These are phyloP conservation scores for Mythimna ferrago DNA, from an alignment of 2,888 invertebrate genomes.

Conservation along the genomic window DNA sequence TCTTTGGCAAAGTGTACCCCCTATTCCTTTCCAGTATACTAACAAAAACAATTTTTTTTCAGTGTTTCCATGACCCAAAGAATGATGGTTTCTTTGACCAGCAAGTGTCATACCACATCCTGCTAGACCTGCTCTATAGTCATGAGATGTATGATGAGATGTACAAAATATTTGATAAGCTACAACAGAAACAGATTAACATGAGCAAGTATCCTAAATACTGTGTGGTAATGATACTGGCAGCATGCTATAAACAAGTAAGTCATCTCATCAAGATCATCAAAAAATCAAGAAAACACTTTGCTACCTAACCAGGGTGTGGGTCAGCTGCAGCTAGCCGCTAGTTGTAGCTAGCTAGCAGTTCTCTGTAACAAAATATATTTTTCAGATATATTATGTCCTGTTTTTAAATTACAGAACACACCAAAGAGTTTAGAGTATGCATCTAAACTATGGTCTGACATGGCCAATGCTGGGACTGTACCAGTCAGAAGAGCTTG, in stretches of 20 bases:
- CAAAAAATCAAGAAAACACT: neutral
- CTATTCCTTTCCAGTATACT: no score
- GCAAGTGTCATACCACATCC: conserved; percentile 91
- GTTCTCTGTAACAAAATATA: no score
- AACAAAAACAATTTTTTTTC: conserved; percentile 32
- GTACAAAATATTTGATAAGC: conserved; percentile 91
- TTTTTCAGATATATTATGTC: neutral
- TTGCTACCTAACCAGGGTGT: no score
- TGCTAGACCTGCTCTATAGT: conserved; percentile 93
- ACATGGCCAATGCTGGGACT: conserved; percentile 90
- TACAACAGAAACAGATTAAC: conserved; percentile 91
- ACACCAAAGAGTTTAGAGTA: conserved; percentile 92
- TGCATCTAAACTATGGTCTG: conserved; percentile 91
- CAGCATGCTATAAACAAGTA: conserved; percentile 95
- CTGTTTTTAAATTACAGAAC: conserved; percentile 89
- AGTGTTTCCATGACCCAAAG: conserved; percentile 92
- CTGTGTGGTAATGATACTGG: conserved; percentile 92
- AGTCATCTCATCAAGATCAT: no score
- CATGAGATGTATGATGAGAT: conserved; percentile 93
- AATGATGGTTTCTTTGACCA: conserved; percentile 94
- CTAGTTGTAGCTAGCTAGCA: no score
- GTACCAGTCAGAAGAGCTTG: conserved; percentile 91
- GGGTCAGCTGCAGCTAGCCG: no score
- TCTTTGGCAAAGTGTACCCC: no score
- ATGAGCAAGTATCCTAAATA: conserved; percentile 93